A percentile compares a stretch with the other conserved stretches of the same genome.
phyloP scores from a whole-genome alignment of 1,140 invertebrate genomes.

The Brachionus calyciflorus region DNA sequence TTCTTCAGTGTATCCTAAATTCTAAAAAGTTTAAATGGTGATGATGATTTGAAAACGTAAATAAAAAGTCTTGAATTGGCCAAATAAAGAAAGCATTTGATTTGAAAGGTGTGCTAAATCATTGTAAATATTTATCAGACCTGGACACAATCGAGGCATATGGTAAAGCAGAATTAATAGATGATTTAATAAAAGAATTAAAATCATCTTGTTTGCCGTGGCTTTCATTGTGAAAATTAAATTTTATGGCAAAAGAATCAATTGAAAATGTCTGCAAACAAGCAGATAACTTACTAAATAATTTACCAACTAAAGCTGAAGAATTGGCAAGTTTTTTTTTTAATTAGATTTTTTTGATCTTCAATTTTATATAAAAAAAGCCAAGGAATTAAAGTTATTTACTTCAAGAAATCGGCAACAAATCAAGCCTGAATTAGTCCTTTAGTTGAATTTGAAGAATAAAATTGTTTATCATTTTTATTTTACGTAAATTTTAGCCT shows the following conservation, averaged over 20 bases:
- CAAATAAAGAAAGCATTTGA: not conserved
- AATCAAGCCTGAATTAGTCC: no score
- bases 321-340: not conserved
- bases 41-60: not conserved
- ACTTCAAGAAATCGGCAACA: no score
- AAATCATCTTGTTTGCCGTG: not conserved
- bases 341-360: no score
- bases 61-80: conserved; percentile 10
- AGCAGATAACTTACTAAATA: not conserved
- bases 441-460: no score
- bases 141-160: not conserved
- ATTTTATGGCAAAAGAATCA: not conserved
- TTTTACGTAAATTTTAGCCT: no score
- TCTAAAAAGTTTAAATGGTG: not conserved
- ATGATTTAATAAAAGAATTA: not conserved
- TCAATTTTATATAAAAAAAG: no score
- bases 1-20: no score
- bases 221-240: not conserved
- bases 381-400: no score
- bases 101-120: not conserved
- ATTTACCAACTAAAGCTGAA: not conserved
- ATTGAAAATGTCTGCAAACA: not conserved
- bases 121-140: not conserved
- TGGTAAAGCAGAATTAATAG: not conserved
- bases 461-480: no score